phyloP scores from a whole-genome alignment of 2,113 vertebrate species.

The Carettochelys insculpta region DNA sequence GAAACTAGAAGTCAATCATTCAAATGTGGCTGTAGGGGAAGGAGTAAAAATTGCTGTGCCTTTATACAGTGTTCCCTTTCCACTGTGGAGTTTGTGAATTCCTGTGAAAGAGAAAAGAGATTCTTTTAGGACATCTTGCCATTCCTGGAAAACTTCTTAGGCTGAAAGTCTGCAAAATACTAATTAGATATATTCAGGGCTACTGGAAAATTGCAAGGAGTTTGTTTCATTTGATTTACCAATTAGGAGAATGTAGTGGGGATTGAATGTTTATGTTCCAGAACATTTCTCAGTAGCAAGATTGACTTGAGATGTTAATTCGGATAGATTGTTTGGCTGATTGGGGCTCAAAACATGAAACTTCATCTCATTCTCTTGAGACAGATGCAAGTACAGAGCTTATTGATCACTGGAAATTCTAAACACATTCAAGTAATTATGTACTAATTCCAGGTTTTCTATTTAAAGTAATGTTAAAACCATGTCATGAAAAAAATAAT shows the following conservation, averaged over 20 bases:
- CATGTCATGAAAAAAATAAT: constrained; percentile 39
- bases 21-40: background rate
- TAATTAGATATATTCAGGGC: background rate
- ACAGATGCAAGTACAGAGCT: background rate
- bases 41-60: background rate
- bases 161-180: background rate
- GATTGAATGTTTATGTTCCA: background rate
- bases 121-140: background rate
- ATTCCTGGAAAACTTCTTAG: accelerated
- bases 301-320: constrained; percentile 18
- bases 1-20: background rate
- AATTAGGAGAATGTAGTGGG: accelerated
- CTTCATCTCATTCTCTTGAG: background rate
- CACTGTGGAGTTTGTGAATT: background rate
- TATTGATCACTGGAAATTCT: background rate
- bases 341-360: background rate
- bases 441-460: background rate
- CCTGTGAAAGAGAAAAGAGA: background rate
- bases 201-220: background rate
- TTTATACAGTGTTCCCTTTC: background rate
- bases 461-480: background rate
- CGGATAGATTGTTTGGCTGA: background rate
- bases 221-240: background rate
- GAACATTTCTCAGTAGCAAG: background rate
- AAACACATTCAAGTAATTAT: background rate